Evolutionary conservation across 2,797 vertebrate species (phyloP).

Genomic region (Coregonus ussuriensis): DNA sequence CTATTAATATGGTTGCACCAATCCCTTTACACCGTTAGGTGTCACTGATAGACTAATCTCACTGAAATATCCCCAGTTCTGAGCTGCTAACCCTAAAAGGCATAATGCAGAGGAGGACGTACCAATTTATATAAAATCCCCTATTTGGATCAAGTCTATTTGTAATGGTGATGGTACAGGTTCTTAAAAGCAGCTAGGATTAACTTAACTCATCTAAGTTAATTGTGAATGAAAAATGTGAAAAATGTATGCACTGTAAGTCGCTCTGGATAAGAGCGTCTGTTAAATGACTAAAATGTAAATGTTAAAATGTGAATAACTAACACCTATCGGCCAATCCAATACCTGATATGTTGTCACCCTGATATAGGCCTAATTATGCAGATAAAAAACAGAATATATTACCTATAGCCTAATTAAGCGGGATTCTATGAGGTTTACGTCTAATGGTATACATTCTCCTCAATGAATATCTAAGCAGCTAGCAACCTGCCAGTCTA

Average conservation of each 20-base stretch:
- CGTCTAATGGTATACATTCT: slow-evolving; percentile 41
- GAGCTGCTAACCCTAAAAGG: background rate
- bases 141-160: background rate
- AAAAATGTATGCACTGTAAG: too few relatives aligned
- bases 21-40: slow-evolving; percentile 32
- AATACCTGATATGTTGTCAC: background rate
- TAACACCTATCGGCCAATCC: background rate
- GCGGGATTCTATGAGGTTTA: slow-evolving; percentile 36
- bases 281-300: too few relatives aligned
- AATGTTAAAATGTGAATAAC: background rate
- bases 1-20: slow-evolving; percentile 10
- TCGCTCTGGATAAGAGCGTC: too few relatives aligned
- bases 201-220: background rate
- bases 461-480: slow-evolving; percentile 53
- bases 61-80: background rate
- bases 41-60: slow-evolving; percentile 34
- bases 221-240: background rate
- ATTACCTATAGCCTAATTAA: slow-evolving; percentile 27
- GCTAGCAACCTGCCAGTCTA: slow-evolving; percentile 53
- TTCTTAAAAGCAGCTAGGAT: background rate
- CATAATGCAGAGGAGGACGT: background rate
- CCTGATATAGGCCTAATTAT: slow-evolving; percentile 14
- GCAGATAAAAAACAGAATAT: slow-evolving; percentile 33
- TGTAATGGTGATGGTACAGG: background rate
- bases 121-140: background rate